Evolutionary conservation across 2,888 invertebrate genomes (phyloP).

Genomic region (Sminthurinus aureus): DNA sequence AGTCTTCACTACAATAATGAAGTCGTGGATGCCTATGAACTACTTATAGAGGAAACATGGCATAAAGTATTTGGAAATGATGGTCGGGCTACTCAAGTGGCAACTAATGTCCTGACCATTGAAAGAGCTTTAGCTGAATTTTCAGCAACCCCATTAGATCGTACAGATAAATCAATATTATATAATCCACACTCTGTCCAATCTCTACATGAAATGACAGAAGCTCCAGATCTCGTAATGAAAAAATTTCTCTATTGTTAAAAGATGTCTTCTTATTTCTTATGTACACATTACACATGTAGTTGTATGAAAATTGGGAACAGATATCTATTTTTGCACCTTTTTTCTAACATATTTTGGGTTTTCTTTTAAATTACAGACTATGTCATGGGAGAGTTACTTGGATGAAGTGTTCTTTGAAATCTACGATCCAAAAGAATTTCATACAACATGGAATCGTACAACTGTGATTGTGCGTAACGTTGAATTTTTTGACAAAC

Average conservation of each 20-base stretch:
- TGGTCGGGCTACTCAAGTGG: conserved; percentile 63
- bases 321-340: neutral
- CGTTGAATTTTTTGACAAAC: conserved; percentile 73
- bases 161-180: conserved; percentile 70
- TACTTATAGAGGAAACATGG: conserved; percentile 46
- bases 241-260: neutral
- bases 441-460: conserved; percentile 64
- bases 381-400: conserved; percentile 76
- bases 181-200: conserved; percentile 72
- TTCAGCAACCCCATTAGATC: conserved; percentile 69
- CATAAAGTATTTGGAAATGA: conserved; percentile 37
- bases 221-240: conserved; percentile 38
- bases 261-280: neutral
- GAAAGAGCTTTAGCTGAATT: conserved; percentile 70
- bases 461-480: conserved; percentile 79
- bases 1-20: conserved; percentile 16
- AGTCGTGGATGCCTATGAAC: conserved; percentile 41
- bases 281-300: neutral
- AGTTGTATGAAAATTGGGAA: too few species aligned
- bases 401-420: conserved; percentile 73
- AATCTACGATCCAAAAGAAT: conserved; percentile 67
- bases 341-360: neutral
- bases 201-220: conserved; percentile 63
- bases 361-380: conserved; percentile 67
- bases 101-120: conserved; percentile 70